Percentiles rank a stretch among this genome's conserved stretches.
phyloP scores from a whole-genome alignment of 2,888 invertebrate genomes.

The Ariolimax columbianus region DNA sequence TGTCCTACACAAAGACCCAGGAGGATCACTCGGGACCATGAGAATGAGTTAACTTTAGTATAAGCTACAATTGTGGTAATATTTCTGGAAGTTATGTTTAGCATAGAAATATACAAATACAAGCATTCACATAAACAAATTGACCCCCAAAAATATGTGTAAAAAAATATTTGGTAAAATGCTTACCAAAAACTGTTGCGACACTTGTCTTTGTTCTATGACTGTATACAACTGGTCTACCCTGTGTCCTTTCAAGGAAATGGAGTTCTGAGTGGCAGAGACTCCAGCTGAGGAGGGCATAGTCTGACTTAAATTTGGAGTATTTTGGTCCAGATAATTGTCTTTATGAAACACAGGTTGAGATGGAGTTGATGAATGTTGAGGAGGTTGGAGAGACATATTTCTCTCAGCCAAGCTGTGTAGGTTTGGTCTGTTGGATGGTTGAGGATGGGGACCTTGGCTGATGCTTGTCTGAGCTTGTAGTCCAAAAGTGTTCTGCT shows the following conservation, averaged over 20 bases:
- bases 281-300: slow-evolving; percentile 11
- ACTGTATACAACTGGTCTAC: slow-evolving; percentile 54
- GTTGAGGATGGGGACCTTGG: slow-evolving; percentile 42
- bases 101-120: too few relatives aligned
- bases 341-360: slow-evolving; percentile 64
- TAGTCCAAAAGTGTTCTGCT: background rate
- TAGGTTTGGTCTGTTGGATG: slow-evolving; percentile 37
- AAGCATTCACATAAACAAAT: too few relatives aligned
- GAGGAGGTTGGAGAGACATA: slow-evolving; percentile 23
- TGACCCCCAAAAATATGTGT: too few relatives aligned
- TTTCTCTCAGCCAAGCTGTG: slow-evolving; percentile 24
- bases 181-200: slow-evolving; percentile 30
- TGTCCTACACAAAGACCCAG: too few relatives aligned
- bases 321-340: slow-evolving; percentile 67
- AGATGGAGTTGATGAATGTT: slow-evolving; percentile 54
- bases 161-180: background rate
- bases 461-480: slow-evolving; percentile 25
- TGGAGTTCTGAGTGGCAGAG: background rate
- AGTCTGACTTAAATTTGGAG: slow-evolving; percentile 60
- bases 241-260: slow-evolving; percentile 19
- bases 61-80: too few relatives aligned
- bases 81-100: too few relatives aligned
- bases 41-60: too few relatives aligned
- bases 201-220: slow-evolving; percentile 50
- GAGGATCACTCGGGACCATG: too few relatives aligned